phyloP scores from a whole-genome alignment of 2,113 vertebrate genomes.

The Gadus macrocephalus region DNA sequence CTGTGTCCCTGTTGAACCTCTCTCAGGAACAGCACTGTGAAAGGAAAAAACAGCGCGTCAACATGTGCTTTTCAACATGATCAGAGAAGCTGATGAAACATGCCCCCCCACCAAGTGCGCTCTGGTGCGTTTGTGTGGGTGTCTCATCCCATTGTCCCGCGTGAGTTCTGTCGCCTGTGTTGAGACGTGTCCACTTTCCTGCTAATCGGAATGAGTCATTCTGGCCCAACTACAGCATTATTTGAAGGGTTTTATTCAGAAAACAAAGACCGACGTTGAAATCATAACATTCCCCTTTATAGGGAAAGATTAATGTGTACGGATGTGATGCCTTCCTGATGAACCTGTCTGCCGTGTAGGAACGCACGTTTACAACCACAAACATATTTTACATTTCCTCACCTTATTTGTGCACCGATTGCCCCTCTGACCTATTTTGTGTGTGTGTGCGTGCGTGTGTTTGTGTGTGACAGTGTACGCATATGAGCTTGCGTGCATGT shows the following conservation, averaged over 20 bases:
- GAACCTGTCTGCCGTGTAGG: slow-evolving; percentile 6
- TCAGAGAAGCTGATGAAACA: slow-evolving; percentile 9
- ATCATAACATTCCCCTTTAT: no score
- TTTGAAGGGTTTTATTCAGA: no score
- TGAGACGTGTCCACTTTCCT: slow-evolving; percentile 11
- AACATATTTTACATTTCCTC: slow-evolving; percentile 47
- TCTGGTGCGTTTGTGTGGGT: background rate
- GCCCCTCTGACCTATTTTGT: slow-evolving; percentile 12
- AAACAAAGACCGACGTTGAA: no score
- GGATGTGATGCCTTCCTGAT: no score
- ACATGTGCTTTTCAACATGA: slow-evolving; percentile 55
- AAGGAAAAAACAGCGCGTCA: slow-evolving; percentile 41
- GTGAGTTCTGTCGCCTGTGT: slow-evolving; percentile 28
- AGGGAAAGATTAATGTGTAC: no score
- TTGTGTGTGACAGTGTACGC: background rate
- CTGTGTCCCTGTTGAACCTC: no score
- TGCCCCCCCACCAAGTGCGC: background rate
- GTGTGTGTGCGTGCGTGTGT: background rate
- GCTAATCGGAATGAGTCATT: background rate
- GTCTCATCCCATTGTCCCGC: slow-evolving; percentile 22
- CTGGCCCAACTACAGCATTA: slow-evolving; percentile 8
- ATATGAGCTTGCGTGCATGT: no score
- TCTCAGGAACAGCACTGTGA: no score
- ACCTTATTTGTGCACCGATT: slow-evolving; percentile 41
- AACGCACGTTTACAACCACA: slow-evolving; percentile 17